Conservation (phyloP, 2,888 invertebrate species). For the Chaitophorus viminalis region DNA sequence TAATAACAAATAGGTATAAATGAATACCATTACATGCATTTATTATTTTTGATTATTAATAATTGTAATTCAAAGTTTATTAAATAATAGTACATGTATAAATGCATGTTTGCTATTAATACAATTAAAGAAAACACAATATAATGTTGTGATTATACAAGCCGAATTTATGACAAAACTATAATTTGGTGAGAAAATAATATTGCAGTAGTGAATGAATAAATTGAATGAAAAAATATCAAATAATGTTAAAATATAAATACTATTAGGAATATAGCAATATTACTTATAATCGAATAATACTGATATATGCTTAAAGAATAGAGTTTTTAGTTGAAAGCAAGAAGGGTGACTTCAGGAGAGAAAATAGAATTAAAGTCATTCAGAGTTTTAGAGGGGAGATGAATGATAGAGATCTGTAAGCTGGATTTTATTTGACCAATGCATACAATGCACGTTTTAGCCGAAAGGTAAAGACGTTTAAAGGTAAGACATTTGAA, state of each 20-base stretch:
- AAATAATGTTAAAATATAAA: too few species aligned
- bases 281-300: too few species aligned
- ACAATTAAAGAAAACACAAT: too few species aligned
- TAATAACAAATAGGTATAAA: background rate
- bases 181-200: too few species aligned
- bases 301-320: background rate
- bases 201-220: too few species aligned
- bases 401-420: background rate
- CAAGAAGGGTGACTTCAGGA: background rate
- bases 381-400: background rate
- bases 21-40: background rate
- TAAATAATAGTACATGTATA: too few species aligned
- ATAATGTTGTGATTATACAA: too few species aligned
- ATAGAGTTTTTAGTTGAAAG: background rate
- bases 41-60: background rate
- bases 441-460: background rate
- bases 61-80: too few species aligned
- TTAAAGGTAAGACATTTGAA: background rate
- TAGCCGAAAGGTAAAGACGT: background rate
- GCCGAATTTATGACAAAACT: too few species aligned
- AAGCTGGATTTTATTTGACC: background rate
- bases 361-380: background rate
- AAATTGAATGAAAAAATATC: too few species aligned
- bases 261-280: too few species aligned
- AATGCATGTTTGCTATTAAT: too few species aligned